A percentile compares a stretch with the other conserved stretches of the same genome.
phyloP scores from a whole-genome alignment of 2,113 vertebrate genomes.

The Chelonoidis abingdonii region DNA sequence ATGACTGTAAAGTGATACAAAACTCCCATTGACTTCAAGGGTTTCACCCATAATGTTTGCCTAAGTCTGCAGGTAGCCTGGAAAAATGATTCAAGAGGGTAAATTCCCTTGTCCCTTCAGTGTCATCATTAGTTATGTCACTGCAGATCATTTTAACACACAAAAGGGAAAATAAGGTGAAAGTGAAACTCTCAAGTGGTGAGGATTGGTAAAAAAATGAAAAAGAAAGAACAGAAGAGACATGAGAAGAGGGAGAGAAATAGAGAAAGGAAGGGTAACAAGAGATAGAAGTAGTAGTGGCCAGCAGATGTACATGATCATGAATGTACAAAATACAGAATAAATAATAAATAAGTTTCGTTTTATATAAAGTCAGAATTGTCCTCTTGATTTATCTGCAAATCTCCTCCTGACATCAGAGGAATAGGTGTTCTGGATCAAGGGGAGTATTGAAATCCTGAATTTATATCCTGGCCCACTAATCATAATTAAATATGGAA shows the following conservation, averaged over 20 bases:
- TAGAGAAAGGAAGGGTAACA: neutral
- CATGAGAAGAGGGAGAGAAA: too few species aligned
- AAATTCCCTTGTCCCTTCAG: neutral
- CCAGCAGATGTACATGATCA: neutral
- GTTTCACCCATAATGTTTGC: too few species aligned
- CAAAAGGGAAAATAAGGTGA: neutral
- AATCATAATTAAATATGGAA: neutral
- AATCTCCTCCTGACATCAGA: accelerated
- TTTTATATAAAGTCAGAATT: neutral
- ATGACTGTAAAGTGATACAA: too few species aligned
- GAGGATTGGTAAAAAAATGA: neutral
- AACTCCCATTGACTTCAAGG: too few species aligned
- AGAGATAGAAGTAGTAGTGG: neutral
- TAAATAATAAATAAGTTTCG: neutral
- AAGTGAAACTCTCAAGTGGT: neutral
- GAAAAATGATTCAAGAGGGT: too few species aligned
- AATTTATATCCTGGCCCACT: neutral
- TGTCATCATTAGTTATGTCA: neutral
- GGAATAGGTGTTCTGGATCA: accelerated
- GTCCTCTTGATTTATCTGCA: neutral
- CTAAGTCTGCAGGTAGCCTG: too few species aligned
- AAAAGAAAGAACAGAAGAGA: neutral
- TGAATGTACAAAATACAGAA: neutral
- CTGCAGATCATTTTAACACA: neutral
- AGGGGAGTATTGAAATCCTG: neutral